A percentile compares a stretch with the other conserved stretches of the same genome.
Evolutionary conservation across 2,113 vertebrate species (phyloP).

Genomic region (Cisticola juncidis): DNA sequence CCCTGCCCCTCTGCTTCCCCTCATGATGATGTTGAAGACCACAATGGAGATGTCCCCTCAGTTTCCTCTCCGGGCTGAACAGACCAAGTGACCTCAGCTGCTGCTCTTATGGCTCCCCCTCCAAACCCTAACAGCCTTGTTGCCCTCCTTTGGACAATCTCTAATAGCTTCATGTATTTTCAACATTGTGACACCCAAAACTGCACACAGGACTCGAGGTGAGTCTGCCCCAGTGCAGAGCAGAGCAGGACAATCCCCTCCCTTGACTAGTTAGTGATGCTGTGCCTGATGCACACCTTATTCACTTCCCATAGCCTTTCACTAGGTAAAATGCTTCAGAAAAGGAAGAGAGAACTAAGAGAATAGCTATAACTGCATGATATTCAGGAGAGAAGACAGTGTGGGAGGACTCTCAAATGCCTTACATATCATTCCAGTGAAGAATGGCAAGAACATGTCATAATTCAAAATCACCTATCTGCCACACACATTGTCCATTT

Average conservation of each 20-base stretch:
- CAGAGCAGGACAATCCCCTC: accelerated
- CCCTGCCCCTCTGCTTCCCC: neutral
- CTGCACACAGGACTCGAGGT: accelerated
- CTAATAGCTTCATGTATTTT: neutral
- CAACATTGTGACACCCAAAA: neutral
- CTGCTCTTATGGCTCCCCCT: neutral
- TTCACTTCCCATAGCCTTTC: neutral
- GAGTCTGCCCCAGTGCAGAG: neutral
- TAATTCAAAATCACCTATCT: neutral
- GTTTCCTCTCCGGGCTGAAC: neutral
- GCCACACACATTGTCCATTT: neutral
- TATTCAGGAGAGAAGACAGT: neutral
- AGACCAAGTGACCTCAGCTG: neutral
- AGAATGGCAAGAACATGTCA: neutral
- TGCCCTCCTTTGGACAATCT: neutral
- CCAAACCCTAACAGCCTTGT: no score
- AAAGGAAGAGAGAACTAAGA: neutral
- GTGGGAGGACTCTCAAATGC: neutral
- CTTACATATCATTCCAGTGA: neutral
- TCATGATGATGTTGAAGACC: neutral
- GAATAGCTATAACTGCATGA: neutral
- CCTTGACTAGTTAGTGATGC: neutral
- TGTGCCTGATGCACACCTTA: neutral
- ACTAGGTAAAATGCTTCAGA: neutral
- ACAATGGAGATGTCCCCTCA: accelerated